These are phyloP conservation scores for Camponotus fellah DNA, from an alignment of 2,888 invertebrate genomes.

Conservation along the genomic window DNA sequence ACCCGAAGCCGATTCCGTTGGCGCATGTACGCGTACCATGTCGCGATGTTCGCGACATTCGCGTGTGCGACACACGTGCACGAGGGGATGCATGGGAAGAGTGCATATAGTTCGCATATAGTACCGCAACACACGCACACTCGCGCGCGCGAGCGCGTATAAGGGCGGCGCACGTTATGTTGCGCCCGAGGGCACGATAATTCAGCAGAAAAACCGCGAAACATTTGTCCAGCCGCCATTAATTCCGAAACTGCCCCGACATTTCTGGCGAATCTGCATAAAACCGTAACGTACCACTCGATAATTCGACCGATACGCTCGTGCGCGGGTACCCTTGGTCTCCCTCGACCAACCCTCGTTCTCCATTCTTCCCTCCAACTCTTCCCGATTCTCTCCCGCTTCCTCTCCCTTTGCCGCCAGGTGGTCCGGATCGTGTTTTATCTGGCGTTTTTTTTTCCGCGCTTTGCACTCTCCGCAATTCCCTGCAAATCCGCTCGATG, in stretches of 20 bases:
- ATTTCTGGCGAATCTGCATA: slow-evolving; percentile 76
- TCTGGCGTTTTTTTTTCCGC: slow-evolving; percentile 53
- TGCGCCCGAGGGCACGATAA: slow-evolving; percentile 73
- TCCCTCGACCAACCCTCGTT: not conserved
- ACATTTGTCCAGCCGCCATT: slow-evolving; percentile 77
- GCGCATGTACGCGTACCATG: slow-evolving; percentile 43
- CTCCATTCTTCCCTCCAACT: not conserved
- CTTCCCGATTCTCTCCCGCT: not conserved
- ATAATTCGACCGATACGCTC: slow-evolving; percentile 77
- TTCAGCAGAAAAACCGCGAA: slow-evolving; percentile 78
- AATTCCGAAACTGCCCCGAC: slow-evolving; percentile 71
- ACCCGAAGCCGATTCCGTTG: slow-evolving; percentile 42
- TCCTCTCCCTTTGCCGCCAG: slow-evolving; percentile 17
- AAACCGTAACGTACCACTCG: slow-evolving; percentile 76
- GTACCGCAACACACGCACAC: not conserved
- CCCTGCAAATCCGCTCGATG: slow-evolving; percentile 58
- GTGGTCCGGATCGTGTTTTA: slow-evolving; percentile 59
- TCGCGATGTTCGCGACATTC: slow-evolving; percentile 24
- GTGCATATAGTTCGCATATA: not conserved
- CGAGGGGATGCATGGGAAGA: not conserved
- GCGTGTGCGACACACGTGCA: not conserved
- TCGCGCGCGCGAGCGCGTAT: not conserved
- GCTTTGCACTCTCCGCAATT: slow-evolving; percentile 55
- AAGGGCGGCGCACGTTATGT: slow-evolving; percentile 60
- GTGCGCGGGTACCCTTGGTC: not conserved